Evolutionary conservation across 1,140 invertebrate species (phyloP), one percentile per base, ranked within the genome.

Genomic region (Drosophila kanapiae): DNA sequence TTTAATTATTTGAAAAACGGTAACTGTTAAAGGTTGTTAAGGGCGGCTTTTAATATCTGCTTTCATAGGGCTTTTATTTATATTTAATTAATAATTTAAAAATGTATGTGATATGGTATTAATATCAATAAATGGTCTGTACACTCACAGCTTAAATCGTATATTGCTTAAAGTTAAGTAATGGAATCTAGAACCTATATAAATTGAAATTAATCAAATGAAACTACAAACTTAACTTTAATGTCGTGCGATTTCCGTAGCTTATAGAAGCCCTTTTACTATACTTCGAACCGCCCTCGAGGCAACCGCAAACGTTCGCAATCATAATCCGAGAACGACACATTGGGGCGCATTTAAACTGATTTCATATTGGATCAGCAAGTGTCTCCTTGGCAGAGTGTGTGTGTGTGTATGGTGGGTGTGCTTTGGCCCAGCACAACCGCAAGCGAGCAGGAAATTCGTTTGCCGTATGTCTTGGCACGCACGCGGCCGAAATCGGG

Each of bases 331-430:
- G 75, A 63, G 80, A 81, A 82, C 85, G 75, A 90, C 85, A 90
- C 86, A 90, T 90, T 81, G 85, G 86, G 86, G 85, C 85, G 54
- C 78, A 90, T 90, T 88, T 88, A 85, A 88, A 90, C 78, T 70
- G 85, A 88, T 90, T 88, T 88, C 67, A 81, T 90, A 90, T 78
- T 78, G 69, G 74, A 67, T 77, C 75, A 64, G 83, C 40, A 76
- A 51, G 48, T 61, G 53, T 65, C 42, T 64, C 40, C 29, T 18
- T 23, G 16, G 2, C 31, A 54, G 6, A 10, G 18, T 23, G 35
- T 40, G 18, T 37, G 16, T 54, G 13, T 18, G 27, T 40, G 13
- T 1, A 38, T 13, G 43, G 4, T 51, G 54, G 68, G 49, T 64
- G 57, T 69, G 23, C 49, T 47, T 63, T 27, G 42, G 51, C 43